phyloP scores from a whole-genome alignment of 2,888 invertebrate species.

The Rhabditoides inermis region DNA sequence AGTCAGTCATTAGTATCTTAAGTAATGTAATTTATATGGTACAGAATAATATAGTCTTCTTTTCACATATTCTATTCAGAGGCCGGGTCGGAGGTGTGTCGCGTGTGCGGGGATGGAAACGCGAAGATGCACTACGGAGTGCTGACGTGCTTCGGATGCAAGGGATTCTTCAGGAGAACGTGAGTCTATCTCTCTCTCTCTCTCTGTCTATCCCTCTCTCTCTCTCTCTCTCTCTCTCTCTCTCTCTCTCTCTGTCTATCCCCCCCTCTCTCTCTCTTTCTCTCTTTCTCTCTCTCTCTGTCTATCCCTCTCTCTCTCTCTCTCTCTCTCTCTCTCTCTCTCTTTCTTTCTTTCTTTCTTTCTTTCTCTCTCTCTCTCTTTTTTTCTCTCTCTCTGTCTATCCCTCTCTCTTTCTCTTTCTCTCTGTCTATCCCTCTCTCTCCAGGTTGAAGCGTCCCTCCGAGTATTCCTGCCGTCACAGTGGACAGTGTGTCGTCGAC shows the following conservation, averaged over 20 bases:
- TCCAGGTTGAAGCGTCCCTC: conserved; percentile 44
- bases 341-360: not conserved
- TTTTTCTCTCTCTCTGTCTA: conserved; percentile 4
- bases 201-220: not conserved
- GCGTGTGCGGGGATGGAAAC: conserved; percentile 49
- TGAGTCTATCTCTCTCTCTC: conserved; percentile 9
- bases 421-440: conserved; percentile 6
- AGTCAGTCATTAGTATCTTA: too few relatives aligned
- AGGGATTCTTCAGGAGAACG: conserved; percentile 42
- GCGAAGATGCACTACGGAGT: conserved; percentile 51
- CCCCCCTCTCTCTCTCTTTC: not conserved
- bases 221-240: not conserved
- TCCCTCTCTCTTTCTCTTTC: conserved; percentile 1
- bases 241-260: not conserved
- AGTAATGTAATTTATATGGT: too few relatives aligned
- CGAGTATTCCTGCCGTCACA: conserved; percentile 49
- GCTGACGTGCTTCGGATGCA: conserved; percentile 34
- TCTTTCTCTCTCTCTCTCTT: not conserved
- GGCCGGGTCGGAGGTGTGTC: conserved; percentile 49
- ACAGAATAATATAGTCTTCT: too few relatives aligned
- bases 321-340: not conserved
- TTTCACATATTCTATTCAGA: not conserved
- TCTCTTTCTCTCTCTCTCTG: not conserved
- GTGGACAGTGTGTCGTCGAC: conserved; percentile 44
- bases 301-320: not conserved